Conservation (phyloP, 2,797 vertebrate genomes). For the Chelon labrosus region DNA sequence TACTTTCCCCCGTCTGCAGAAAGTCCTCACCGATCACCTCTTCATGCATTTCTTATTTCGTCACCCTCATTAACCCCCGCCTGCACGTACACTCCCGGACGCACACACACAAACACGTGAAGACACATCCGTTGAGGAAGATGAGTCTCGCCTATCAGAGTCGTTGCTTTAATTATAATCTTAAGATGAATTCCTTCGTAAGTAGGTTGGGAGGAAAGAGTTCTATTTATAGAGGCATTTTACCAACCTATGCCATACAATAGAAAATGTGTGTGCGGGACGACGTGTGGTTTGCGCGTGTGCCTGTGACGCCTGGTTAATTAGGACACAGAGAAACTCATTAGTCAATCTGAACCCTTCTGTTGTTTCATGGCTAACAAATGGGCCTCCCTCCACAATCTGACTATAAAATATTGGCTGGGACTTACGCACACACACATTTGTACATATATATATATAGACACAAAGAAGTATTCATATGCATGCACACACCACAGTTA, state of each 20-base stretch:
- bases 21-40: constrained; percentile 56
- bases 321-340: constrained; percentile 90
- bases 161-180: constrained; percentile 89
- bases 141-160: constrained; percentile 80
- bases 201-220: constrained; percentile 85
- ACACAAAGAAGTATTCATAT: constrained; percentile 57
- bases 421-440: constrained; percentile 16
- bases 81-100: constrained; percentile 4
- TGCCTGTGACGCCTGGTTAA: constrained; percentile 83
- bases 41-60: constrained; percentile 57
- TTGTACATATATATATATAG: constrained; percentile 1
- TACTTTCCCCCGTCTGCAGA: constrained; percentile 37
- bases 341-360: constrained; percentile 90
- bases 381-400: constrained; percentile 78
- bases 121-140: constrained; percentile 63
- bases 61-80: constrained; percentile 70
- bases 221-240: constrained; percentile 87
- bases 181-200: constrained; percentile 87
- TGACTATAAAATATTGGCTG: constrained; percentile 83
- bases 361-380: constrained; percentile 86
- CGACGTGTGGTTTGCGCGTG: constrained; percentile 43
- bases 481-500: constrained; percentile 58
- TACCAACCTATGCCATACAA: constrained; percentile 75
- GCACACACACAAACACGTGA: constrained; percentile 11
- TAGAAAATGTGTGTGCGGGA: constrained; percentile 40